Percentiles rank a stretch among this genome's conserved stretches.
phyloP scores from a whole-genome alignment of 1,140 invertebrate genomes.

The Andrena cerasifolii region DNA sequence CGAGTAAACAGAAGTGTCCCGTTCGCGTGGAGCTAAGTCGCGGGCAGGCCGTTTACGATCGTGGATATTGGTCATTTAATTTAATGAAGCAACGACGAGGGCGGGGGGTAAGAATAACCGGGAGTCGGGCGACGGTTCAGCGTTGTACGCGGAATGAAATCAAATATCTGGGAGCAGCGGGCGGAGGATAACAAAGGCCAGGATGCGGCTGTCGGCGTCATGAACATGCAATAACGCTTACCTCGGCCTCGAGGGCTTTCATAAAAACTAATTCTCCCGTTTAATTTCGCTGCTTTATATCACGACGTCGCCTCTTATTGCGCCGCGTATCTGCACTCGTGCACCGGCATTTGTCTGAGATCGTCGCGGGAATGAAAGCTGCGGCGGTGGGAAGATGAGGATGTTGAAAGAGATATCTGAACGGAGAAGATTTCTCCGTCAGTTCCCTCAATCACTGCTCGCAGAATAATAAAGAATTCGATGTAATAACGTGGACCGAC shows the following conservation, averaged over 20 bases:
- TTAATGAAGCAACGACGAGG: too few relatives aligned
- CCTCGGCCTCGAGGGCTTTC: conserved; percentile 12
- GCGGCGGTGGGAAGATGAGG: not conserved
- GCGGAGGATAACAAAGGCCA: not conserved
- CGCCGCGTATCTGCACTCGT: conserved; percentile 3
- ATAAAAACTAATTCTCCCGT: conserved; percentile 51
- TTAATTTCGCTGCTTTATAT: conserved; percentile 57
- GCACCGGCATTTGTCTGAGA: not conserved
- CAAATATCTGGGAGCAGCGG: not conserved
- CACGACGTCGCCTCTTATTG: conserved; percentile 36
- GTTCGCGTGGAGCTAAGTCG: not conserved
- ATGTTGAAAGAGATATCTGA: too few relatives aligned
- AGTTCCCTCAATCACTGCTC: too few relatives aligned
- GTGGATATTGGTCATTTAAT: too few relatives aligned
- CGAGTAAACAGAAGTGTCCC: not conserved
- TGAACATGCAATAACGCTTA: conserved; percentile 44
- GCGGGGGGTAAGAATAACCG: too few relatives aligned
- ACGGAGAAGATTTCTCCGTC: too few relatives aligned
- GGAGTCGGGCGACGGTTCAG: not conserved
- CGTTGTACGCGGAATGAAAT: not conserved
- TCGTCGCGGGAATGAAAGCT: not conserved
- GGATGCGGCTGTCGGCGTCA: not conserved
- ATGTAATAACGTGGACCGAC: too few relatives aligned
- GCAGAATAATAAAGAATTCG: too few relatives aligned
- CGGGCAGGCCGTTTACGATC: too few relatives aligned